phyloP scores from a whole-genome alignment of 1,140 invertebrate genomes.

The Drosophila yakuba region DNA sequence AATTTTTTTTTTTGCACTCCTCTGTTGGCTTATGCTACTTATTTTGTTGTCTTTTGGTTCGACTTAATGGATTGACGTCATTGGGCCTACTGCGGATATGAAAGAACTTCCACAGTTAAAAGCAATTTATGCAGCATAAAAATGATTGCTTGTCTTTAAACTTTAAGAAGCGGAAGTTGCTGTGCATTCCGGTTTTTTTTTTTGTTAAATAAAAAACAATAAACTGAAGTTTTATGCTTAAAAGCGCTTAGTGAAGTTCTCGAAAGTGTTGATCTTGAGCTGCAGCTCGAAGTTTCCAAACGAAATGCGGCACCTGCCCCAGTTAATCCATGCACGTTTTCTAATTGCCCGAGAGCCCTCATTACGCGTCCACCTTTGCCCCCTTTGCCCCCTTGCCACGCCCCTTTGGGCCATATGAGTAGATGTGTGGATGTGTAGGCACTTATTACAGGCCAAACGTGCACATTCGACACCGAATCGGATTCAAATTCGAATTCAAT shows the following conservation, averaged over 20 bases:
- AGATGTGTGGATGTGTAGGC: neutral
- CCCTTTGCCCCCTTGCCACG: neutral
- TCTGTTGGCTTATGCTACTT: slow-evolving; percentile 1
- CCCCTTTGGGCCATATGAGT: neutral
- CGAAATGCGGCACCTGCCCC: slow-evolving; percentile 8
- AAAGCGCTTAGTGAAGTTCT: too few relatives aligned
- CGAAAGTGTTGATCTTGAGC: slow-evolving; percentile 3
- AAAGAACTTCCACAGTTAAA: slow-evolving; percentile 1
- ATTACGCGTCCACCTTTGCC: slow-evolving; percentile 10
- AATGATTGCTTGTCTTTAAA: neutral
- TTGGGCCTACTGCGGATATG: slow-evolving; percentile 28
- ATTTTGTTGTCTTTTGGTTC: neutral
- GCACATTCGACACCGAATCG: slow-evolving; percentile 31
- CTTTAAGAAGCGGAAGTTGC: neutral
- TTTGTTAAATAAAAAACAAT: too few relatives aligned
- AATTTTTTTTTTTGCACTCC: neutral
- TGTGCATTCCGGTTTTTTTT: too few relatives aligned
- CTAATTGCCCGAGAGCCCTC: slow-evolving; percentile 50
- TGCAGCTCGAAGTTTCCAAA: neutral
- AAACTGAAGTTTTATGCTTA: neutral
- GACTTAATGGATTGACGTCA: slow-evolving; percentile 20
- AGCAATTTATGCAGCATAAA: neutral
- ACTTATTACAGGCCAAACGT: slow-evolving; percentile 37
- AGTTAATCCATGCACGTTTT: slow-evolving; percentile 26
- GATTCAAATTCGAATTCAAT: slow-evolving; percentile 37